Base-by-base conservation (phyloP, 2,888 invertebrate genomes). In the Quadroppia sp. region DNA sequence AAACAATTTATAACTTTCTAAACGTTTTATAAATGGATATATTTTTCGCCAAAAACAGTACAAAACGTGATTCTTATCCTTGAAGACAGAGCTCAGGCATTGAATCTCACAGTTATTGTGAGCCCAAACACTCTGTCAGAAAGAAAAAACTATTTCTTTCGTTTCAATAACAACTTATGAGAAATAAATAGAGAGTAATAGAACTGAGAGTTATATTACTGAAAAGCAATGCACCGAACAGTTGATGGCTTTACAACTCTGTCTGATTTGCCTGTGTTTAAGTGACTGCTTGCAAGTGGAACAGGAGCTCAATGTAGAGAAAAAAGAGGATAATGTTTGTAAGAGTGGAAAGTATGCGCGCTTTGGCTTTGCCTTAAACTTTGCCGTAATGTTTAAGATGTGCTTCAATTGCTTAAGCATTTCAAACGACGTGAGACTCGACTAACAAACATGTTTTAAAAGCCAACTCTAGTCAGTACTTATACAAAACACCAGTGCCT, bases 371-470 rank as follows among this genome's bases (percentile, higher is more conserved):
- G 28, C 67, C 30, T 67, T 67, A 56, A 9, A n/a, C 17, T 59
- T 67, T 6, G 23, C 67, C 30, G n/a, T 67, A 67, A 61, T 42
- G 40, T 42, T 67, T 67, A 67, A 67, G 67, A 40, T 40, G 32
- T 28, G 61, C 61, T 64, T 32, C 30, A 64, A 64, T 32, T 67
- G 36, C 40, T 67, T 67, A 36, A 67, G 67, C 67, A n/a, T 40
- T 9, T 36, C 11, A 32, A 67, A 42, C 67, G 40, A 67, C 67
- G 40, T 67, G 28, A 67, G 67, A 23, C 40, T 67, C 40, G n/a
- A 67, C 67, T 67, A 40, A 67, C 67, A 67, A 67, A 67, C 67
- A 67, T 67, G 67, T 67, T 67, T 67, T 40, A 36, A 56, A 56
- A 56, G 25, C 25, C 20, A 6, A 56, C 3, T n/a, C 36, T 4